Conservation (phyloP, 2,113 vertebrate species). For the Prochilodus magdalenae region DNA sequence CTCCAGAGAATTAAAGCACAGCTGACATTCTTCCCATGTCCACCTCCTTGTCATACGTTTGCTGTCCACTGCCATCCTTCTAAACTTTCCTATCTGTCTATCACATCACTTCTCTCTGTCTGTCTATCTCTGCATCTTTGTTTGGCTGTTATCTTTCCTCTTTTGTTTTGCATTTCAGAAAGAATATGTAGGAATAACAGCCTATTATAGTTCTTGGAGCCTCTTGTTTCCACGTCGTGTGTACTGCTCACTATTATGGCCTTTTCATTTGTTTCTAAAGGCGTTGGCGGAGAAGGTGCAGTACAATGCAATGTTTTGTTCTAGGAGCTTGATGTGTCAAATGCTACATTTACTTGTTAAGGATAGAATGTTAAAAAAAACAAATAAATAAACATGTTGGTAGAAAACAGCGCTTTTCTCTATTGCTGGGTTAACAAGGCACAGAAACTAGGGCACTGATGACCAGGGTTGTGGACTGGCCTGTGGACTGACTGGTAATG, state of each 20-base stretch:
- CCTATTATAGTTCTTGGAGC: constrained; percentile 1
- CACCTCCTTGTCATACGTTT: background rate
- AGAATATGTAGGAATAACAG: constrained; percentile 2
- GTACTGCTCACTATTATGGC: constrained; percentile 1
- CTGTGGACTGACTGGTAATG: background rate
- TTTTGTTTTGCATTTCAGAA: background rate
- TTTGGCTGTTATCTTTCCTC: background rate
- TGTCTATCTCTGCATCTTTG: background rate
- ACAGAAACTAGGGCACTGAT: too few relatives aligned
- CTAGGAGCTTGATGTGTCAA: background rate
- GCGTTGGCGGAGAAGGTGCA: background rate
- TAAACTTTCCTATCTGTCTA: background rate
- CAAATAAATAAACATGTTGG: background rate
- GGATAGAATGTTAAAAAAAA: background rate
- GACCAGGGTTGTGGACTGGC: background rate
- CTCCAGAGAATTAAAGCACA: background rate
- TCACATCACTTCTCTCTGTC: background rate
- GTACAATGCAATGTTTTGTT: background rate
- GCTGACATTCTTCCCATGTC: background rate
- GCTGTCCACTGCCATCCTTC: background rate
- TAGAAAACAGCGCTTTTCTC: background rate
- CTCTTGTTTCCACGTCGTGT: background rate
- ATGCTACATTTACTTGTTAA: background rate
- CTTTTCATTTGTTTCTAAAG: constrained; percentile 4
- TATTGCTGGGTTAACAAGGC: background rate